A percentile compares a stretch with the other conserved stretches of the same genome.
These are phyloP conservation scores for Amphibalanus amphitrite DNA, from an alignment of 1,140 invertebrate genomes.

Conservation along the genomic window DNA sequence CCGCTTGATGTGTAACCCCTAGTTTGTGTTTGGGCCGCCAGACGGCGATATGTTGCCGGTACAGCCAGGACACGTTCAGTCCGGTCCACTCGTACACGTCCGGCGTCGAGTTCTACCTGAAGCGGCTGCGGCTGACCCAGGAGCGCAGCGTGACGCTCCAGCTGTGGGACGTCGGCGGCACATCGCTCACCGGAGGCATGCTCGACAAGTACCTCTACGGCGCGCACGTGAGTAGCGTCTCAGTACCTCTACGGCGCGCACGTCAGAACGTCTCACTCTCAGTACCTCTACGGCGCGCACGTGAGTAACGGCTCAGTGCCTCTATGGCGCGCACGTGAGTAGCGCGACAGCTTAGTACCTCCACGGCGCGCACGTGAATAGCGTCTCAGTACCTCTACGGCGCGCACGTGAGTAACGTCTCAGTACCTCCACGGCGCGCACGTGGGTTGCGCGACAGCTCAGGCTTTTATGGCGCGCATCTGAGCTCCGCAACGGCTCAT, in stretches of 20 bases:
- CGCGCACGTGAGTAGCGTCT: conserved; percentile 24
- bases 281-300: too few species aligned
- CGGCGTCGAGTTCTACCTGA: conserved; percentile 63
- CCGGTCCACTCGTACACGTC: conserved; percentile 41
- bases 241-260: not conserved
- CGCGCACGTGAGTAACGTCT: too few species aligned
- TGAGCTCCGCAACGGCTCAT: too few species aligned
- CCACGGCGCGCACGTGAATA: too few species aligned
- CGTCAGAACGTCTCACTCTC: too few species aligned
- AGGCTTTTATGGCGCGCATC: not conserved
- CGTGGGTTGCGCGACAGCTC: not conserved
- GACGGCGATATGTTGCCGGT: conserved; percentile 49
- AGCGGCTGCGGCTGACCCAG: conserved; percentile 45
- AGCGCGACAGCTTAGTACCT: too few species aligned
- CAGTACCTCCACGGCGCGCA: too few species aligned
- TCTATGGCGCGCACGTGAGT: too few species aligned
- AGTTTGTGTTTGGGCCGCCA: conserved; percentile 21
- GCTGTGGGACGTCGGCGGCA: conserved; percentile 68
- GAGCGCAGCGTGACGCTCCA: conserved; percentile 49
- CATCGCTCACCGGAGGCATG: conserved; percentile 52
- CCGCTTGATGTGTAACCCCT: not conserved
- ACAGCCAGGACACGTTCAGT: conserved; percentile 52
- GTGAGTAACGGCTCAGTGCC: not conserved
- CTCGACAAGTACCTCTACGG: conserved; percentile 40
- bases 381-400: too few species aligned